These are phyloP conservation scores for Hoplodrina ambigua DNA, from an alignment of 2,888 invertebrate genomes.

Conservation along the genomic window DNA sequence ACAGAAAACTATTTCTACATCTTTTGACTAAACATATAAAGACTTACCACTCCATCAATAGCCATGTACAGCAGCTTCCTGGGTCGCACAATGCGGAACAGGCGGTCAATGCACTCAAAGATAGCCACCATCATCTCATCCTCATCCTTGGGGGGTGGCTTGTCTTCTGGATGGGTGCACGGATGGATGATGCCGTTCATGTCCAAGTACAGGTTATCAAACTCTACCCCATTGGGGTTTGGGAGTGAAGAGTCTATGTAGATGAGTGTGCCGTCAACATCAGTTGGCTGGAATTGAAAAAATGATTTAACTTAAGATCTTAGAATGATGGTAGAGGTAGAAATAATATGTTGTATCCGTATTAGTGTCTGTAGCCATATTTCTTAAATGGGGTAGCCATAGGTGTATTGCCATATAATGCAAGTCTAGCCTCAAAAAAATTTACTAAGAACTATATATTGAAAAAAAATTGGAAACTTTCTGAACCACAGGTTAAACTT, in stretches of 20 bases:
- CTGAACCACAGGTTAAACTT: too few relatives aligned
- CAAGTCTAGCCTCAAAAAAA: too few relatives aligned
- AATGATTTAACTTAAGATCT: not conserved
- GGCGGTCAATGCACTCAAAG: slow-evolving; percentile 99
- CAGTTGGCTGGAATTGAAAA: slow-evolving; percentile 91
- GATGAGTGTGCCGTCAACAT: slow-evolving; percentile 94
- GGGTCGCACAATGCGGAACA: slow-evolving; percentile 98
- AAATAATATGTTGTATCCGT: too few relatives aligned
- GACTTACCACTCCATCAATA: slow-evolving; percentile 98
- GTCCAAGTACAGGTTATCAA: slow-evolving; percentile 99
- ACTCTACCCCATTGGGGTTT: slow-evolving; percentile 99
- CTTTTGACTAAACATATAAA: not conserved
- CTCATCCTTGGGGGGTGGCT: slow-evolving; percentile 98
- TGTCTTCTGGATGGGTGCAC: slow-evolving; percentile 99
- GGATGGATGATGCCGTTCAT: slow-evolving; percentile 99
- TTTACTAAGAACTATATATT: too few relatives aligned
- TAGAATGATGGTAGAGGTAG: too few relatives aligned
- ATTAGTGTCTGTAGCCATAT: too few relatives aligned
- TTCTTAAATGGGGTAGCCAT: too few relatives aligned
- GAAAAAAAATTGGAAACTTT: too few relatives aligned
- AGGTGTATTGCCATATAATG: too few relatives aligned
- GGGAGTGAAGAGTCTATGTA: slow-evolving; percentile 95
- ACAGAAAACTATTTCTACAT: too few relatives aligned
- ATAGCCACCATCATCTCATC: slow-evolving; percentile 99
- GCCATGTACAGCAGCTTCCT: slow-evolving; percentile 99